Percentiles rank a stretch among this genome's conserved stretches.
Evolutionary conservation across 2,797 vertebrate species (phyloP).

Genomic region (Bradypodion pumilum): DNA sequence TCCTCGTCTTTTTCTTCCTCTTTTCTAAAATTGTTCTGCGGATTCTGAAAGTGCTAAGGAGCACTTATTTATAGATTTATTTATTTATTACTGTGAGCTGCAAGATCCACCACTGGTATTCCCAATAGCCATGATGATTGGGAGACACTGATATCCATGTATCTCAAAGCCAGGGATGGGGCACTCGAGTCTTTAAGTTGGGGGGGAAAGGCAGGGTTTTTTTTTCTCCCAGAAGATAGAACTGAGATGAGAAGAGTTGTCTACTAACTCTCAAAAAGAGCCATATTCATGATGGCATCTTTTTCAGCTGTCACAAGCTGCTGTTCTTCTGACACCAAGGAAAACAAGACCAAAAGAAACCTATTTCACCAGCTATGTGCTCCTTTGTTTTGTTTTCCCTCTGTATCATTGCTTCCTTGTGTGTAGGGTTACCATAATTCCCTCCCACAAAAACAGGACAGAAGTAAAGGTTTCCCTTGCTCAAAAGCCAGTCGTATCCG

Average conservation of each 20-base stretch:
- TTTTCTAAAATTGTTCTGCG: slow-evolving; percentile 24
- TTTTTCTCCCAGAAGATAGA: background rate
- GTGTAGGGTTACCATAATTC: too few relatives aligned
- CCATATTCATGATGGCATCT: background rate
- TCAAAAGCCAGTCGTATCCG: too few relatives aligned
- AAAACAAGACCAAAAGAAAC: background rate
- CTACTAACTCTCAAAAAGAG: background rate
- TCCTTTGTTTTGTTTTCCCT: background rate
- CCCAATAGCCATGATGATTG: too few relatives aligned
- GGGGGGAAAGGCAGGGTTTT: background rate
- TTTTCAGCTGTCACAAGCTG: background rate
- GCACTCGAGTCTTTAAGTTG: background rate
- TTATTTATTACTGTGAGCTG: too few relatives aligned
- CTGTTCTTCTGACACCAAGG: background rate
- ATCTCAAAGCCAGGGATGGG: too few relatives aligned
- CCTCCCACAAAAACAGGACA: too few relatives aligned
- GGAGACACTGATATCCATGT: too few relatives aligned
- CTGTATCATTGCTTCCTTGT: background rate
- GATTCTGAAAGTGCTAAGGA: background rate
- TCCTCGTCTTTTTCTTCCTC: too few relatives aligned
- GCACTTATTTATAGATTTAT: too few relatives aligned
- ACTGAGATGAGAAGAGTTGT: background rate
- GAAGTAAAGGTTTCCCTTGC: too few relatives aligned
- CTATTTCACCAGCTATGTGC: background rate
- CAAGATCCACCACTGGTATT: too few relatives aligned